Base-by-base conservation (phyloP, 2,888 invertebrate species). In the Lasioglossum villosulum region DNA sequence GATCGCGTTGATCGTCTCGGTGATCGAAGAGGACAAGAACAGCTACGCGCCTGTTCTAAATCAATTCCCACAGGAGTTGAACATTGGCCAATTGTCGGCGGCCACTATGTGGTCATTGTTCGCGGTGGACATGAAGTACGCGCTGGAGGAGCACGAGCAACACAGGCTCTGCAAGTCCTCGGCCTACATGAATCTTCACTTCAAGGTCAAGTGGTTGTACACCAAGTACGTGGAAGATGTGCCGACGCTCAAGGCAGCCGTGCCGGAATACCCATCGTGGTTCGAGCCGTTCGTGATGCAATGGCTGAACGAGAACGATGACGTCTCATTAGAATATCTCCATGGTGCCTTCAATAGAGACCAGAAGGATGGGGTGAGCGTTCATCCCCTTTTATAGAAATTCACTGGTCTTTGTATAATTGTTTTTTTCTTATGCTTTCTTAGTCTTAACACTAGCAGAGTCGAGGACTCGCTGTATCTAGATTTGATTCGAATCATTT, bases 231-330 rank as follows among this genome's bases (percentile, higher is more conserved):
- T 99, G 70, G 98, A 98, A 95, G 99, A 99, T 94, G 98, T 99
- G 90, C 99, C 99, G 77, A 99, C 99, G 42, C 99, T 99, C 95
- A 99, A 99, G 95, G 98, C 98, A 82, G 98, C 98, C 70, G 99
- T 99, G 86, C 99, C 99, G 12, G 99, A 99, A 95, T 99, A 99
- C 95, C 99, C 99, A 1, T 98, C 99, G 93, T 99, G 99, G 99
- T 99, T 99, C 95, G 99, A 99, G 95, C 99, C 99, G n/a, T 99
- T 99, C 95, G 99, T 99, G 70, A 99, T 99, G 99, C 99, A 99
- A 95, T 99, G 99, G 99, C 96, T 99, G 66, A 99, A 99, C 94
- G 99, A 99, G 95, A 99, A 99, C 95, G 99, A 99, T 94, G 99
- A 99, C 92, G 99, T 99, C 1, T 99, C 99, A 0, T 96, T 99